These are phyloP conservation scores for Chrysolina haemoptera DNA, from an alignment of 2,888 invertebrate species.

Conservation along the genomic window DNA sequence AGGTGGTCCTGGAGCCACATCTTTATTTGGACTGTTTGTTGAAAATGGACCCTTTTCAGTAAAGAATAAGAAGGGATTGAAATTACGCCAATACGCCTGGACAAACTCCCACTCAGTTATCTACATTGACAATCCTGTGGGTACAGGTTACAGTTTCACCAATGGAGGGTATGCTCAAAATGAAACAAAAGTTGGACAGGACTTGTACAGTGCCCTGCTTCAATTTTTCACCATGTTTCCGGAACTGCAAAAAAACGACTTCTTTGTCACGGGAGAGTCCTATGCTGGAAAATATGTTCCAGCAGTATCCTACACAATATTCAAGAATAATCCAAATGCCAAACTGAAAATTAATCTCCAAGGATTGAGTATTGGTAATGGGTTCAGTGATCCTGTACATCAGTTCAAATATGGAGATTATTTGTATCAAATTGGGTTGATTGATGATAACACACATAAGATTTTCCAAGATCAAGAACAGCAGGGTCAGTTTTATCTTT, in stretches of 20 bases:
- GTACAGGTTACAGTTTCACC: slow-evolving; percentile 92
- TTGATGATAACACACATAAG: slow-evolving; percentile 76
- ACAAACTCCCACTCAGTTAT: slow-evolving; percentile 83
- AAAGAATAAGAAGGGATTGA: slow-evolving; percentile 66
- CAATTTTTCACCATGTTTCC: slow-evolving; percentile 92
- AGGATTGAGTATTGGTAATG: slow-evolving; percentile 85
- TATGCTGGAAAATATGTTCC: slow-evolving; percentile 87
- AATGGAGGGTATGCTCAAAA: slow-evolving; percentile 84
- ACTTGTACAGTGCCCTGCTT: slow-evolving; percentile 81
- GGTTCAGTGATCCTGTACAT: slow-evolving; percentile 83
- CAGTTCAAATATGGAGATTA: slow-evolving; percentile 86
- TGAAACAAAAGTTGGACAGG: slow-evolving; percentile 84
- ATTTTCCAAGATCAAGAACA: slow-evolving; percentile 76
- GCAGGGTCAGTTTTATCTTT: slow-evolving; percentile 64
- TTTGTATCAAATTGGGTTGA: slow-evolving; percentile 83
- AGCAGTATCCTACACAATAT: slow-evolving; percentile 82
- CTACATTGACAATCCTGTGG: slow-evolving; percentile 93
- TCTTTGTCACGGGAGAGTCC: slow-evolving; percentile 92
- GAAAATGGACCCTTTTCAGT: slow-evolving; percentile 83
- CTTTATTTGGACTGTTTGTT: slow-evolving; percentile 84
- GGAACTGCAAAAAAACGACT: slow-evolving; percentile 80
- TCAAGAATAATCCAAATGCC: slow-evolving; percentile 75
- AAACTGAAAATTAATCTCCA: slow-evolving; percentile 79
- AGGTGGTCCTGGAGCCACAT: slow-evolving; percentile 88
- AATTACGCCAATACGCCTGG: slow-evolving; percentile 84